Percentiles rank a stretch among this genome's conserved stretches.
phyloP scores from a whole-genome alignment of 2,797 vertebrate genomes.

The Borostomias antarcticus region DNA sequence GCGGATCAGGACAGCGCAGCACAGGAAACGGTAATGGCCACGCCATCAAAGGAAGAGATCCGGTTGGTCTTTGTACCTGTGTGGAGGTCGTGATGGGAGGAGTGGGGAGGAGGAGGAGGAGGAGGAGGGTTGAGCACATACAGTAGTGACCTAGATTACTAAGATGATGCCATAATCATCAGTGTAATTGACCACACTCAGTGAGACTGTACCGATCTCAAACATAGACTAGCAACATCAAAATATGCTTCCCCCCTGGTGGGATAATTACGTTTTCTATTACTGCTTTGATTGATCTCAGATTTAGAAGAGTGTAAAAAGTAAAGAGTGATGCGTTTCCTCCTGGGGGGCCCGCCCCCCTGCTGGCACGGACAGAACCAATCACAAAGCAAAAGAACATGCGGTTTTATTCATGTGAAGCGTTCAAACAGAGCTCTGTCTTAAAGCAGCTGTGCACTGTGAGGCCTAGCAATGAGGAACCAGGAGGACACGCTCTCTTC shows the following conservation, averaged over 20 bases:
- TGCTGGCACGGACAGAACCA: background rate
- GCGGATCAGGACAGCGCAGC: background rate
- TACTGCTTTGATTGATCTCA: background rate
- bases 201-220: background rate
- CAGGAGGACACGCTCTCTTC: background rate
- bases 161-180: background rate
- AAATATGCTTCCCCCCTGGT: background rate
- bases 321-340: background rate
- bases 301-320: background rate
- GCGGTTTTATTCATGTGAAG: background rate
- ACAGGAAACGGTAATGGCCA: background rate
- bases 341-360: background rate
- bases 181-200: background rate
- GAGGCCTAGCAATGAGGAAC: background rate
- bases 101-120: background rate
- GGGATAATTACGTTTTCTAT: background rate
- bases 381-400: background rate
- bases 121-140: background rate
- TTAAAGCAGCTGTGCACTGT: background rate
- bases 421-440: background rate
- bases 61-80: background rate
- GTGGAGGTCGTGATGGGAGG: background rate
- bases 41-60: background rate
- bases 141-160: background rate
- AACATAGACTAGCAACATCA: background rate